Evolutionary conservation across 2,113 vertebrate species (phyloP), one percentile per base, ranked within the genome.

Genomic region (Andinoacara biseriatus): DNA sequence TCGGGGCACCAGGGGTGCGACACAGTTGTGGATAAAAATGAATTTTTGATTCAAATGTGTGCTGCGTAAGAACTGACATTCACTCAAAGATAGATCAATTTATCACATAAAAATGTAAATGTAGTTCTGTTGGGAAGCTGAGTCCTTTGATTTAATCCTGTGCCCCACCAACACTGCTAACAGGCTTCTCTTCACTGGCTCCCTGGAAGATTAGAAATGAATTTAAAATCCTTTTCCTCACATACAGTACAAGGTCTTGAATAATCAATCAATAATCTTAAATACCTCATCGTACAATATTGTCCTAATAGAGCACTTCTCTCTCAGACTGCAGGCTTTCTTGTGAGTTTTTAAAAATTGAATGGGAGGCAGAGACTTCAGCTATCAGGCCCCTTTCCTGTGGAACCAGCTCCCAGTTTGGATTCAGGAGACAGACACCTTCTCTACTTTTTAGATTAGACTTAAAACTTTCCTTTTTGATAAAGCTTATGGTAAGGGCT

Each of bases 31-130:
- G 65, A 58, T 65, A 65, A 40, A 89, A 84, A 69, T 14, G 35
- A n/a, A 54, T 82, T 88, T 52, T 52, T 49, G 85, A 86, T 52
- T 84, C 29, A 69, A 85, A 79, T 29, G 56, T 56, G 58, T 26
- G 49, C 67, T 67, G 67, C 74, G 46, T 46, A 10, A 63, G 35
- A 78, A n/a, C 59, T 58, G 59, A 52, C 59, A 82, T 75, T 72
- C 67, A 33, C 18, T 54, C 46, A 72, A 24, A 72, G 67, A 72
- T 31, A 54, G 22, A 90, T 86, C 80, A 84, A 84, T 86, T 90
- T 24, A 88, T 83, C 81, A 58, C 74, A 38, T 63, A 62, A 82
- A 75, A 90, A 89, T 87, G 77, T 35, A 85, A 89, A 92, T 90
- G 85, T n/a, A 29, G 40, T 72, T 88, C 85, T 89, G 74, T 88